Base-by-base conservation (phyloP, 2,888 invertebrate species). In the Phyllotreta cruciferae region DNA sequence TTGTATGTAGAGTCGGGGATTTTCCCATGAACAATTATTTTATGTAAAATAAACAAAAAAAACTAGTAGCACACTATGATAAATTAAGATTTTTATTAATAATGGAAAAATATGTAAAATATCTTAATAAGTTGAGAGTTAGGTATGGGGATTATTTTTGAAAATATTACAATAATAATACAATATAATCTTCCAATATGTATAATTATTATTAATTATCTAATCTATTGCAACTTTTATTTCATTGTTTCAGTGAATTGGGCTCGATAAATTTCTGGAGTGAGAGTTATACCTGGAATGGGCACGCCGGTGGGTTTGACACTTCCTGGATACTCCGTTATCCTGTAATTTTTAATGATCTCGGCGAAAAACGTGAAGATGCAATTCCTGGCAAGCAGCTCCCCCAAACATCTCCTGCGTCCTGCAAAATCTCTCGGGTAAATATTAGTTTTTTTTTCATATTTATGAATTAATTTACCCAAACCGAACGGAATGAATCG, bases 381-480 rank as follows among this genome's bases (percentile, higher is more conserved):
- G 66, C 87, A 86, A 0, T 84, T 83, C 62, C 83, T 83, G 0
- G 89, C 90, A 64, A 90, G 75, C 0, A 83, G 78, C 75, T 90
- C 88, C 0, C 89, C 90, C 0, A 88, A 80, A 72, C 90, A 90
- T 63, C 88, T 83, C 72, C 90, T 81, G 71, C 83, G 83, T 1
- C 90, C 90, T 85, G 81, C 44, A 57, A 64, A 39, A 10, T 49
- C n/a, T n/a, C n/a, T n/a, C n/a, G n/a, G n/a, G 37, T 35, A 13
- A 36, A 52, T 39, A 36, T 11, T 6, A 53, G 9, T 13, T 9
- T 13, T 44, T 9, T 44, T 6, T 1, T 44, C 3, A 44, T 1
- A 44, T 44, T 3, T 10, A 44, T 11, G 10, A n/a, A 44, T 44
- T 10, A 5, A 7, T 10, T 66, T 74, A 82, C 82, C 82, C 71